These are phyloP conservation scores for Phrynocephalus vlangalii DNA, from an alignment of 2,797 vertebrate species.

Conservation along the genomic window DNA sequence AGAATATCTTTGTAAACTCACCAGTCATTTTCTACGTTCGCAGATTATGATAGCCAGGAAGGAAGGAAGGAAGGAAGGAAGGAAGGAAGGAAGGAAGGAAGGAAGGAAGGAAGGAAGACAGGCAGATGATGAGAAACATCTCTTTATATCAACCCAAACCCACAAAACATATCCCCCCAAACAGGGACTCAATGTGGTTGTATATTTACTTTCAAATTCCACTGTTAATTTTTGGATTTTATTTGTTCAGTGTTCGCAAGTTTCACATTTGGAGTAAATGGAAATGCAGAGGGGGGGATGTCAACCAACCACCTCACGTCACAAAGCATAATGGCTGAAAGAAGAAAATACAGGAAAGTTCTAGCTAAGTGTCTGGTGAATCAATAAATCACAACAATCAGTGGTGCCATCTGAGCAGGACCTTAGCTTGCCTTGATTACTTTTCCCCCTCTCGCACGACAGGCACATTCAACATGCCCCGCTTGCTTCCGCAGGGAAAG, in stretches of 20 bases:
- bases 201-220: background rate
- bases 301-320: background rate
- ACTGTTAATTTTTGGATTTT: background rate
- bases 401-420: conserved; percentile 40
- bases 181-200: background rate
- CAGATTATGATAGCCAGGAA: background rate
- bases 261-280: conserved; percentile 20
- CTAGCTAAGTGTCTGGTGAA: background rate
- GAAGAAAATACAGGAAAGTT: background rate
- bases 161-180: background rate
- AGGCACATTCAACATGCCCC: background rate
- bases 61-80: background rate
- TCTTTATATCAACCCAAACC: conserved; percentile 18
- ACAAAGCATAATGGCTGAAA: background rate
- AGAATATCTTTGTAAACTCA: background rate
- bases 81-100: no score
- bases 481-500: background rate
- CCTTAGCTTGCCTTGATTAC: conserved; percentile 36
- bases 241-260: conserved; percentile 12
- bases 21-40: conserved; percentile 1
- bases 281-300: background rate
- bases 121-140: background rate
- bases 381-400: background rate
- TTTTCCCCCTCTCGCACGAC: background rate
- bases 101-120: background rate